Conservation (phyloP, 2,113 vertebrate species). For the Passer montanus region DNA sequence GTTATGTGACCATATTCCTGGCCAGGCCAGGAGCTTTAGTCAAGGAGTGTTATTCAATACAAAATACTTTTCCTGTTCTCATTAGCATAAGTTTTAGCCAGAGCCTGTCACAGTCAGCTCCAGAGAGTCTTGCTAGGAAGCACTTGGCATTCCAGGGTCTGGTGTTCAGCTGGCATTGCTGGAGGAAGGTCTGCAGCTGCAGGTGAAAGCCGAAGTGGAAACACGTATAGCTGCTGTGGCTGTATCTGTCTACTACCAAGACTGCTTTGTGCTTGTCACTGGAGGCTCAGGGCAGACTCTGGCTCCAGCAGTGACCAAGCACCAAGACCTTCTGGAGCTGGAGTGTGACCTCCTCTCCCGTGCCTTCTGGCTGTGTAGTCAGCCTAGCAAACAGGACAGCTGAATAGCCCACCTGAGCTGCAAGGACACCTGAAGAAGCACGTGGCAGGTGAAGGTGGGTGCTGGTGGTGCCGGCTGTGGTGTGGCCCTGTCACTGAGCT, state of each 20-base stretch:
- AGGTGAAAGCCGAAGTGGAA: background rate
- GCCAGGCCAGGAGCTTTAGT: background rate
- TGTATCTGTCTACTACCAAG: background rate
- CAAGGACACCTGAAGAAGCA: background rate
- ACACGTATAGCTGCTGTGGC: background rate
- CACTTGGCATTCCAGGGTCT: background rate
- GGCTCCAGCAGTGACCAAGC: background rate
- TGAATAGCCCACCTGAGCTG: background rate
- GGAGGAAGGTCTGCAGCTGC: background rate
- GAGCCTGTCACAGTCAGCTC: background rate
- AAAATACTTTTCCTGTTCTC: background rate
- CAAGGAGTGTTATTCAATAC: background rate
- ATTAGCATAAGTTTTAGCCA: background rate
- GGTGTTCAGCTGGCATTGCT: background rate
- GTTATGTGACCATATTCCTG: background rate
- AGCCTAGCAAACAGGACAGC: background rate
- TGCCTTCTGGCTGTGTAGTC: rapidly evolving
- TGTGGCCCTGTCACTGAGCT: background rate
- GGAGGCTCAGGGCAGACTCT: background rate
- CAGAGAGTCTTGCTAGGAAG: background rate
- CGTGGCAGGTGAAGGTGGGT: rapidly evolving
- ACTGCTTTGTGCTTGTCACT: background rate
- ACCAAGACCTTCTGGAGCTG: background rate
- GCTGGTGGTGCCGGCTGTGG: background rate
- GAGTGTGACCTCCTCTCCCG: background rate